Evolutionary conservation across 2,888 invertebrate species (phyloP).

Genomic region (Melipona beecheii): DNA sequence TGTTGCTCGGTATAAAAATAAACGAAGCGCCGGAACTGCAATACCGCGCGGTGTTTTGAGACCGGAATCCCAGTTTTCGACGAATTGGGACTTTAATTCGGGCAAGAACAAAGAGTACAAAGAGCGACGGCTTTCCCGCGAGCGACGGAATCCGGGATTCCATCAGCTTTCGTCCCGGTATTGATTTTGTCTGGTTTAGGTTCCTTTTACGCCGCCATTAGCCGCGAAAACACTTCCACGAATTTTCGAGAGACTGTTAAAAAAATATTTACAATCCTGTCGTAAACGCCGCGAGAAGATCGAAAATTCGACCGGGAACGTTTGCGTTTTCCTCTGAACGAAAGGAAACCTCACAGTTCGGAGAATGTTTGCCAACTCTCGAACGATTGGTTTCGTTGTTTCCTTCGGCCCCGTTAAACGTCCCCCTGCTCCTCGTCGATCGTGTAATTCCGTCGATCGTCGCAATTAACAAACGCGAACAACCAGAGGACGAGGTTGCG

Average conservation of each 20-base stretch:
- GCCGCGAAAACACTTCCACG: background rate
- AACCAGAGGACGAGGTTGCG: conserved; percentile 10
- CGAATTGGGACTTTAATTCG: background rate
- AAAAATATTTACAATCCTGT: conserved; percentile 34
- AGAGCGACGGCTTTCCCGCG: too few species aligned
- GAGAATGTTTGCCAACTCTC: conserved; percentile 17
- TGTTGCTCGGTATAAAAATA: background rate
- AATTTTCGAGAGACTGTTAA: conserved; percentile 19
- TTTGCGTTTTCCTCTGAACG: background rate
- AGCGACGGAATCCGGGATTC: background rate
- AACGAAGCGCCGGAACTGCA: too few species aligned
- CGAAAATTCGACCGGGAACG: background rate
- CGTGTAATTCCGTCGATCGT: conserved; percentile 55
- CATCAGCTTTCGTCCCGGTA: background rate
- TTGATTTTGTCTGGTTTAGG: conserved; percentile 15
- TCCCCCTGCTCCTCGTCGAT: background rate
- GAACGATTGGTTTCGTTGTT: conserved; percentile 5
- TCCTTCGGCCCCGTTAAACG: background rate
- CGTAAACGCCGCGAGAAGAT: conserved; percentile 20
- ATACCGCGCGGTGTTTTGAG: background rate
- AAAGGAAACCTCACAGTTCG: background rate
- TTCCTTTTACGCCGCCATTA: background rate
- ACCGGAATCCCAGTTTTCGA: background rate
- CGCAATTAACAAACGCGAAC: conserved; percentile 52
- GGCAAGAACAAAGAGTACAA: background rate